Base-by-base conservation (phyloP, 2,888 invertebrate species). In the Andrena praecox region DNA sequence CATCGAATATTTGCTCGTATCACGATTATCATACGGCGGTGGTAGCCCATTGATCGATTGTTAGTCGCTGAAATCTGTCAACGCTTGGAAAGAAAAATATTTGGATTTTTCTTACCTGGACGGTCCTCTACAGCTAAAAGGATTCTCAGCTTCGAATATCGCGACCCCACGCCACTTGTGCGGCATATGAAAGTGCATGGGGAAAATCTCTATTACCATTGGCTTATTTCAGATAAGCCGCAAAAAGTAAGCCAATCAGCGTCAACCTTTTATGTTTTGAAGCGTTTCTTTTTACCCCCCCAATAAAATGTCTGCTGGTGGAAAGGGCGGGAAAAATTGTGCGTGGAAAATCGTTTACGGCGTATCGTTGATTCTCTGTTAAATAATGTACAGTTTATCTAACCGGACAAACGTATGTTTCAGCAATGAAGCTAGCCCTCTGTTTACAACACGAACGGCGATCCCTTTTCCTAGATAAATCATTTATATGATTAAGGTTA, bases 121-220 rank as follows among this genome's bases (percentile, higher is more conserved):
- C 94, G 93, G 94, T 94, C 94, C 90, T 94, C 94, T 95, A 94
- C 95, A 94, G 95, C 95, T 94, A 95, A 95, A 93, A 95, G 95
- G 94, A 93, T 94, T 93, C 95, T 95, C 95, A 94, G 95, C 95
- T 95, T 95, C 95, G 95, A 95, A 95, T 95, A 95, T 95, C 94
- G 94, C 94, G 95, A 95, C 95, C 95, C 95, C 95, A 95, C 95
- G 95, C 95, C 95, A 95, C 95, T 95, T 95, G 94, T 95, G 95
- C 95, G 94, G 95, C 95, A 95, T 95, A 95, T 94, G 94, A 94
- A 94, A 95, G 95, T 94, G 94, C 91, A 93, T 91, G 91, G 91
- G 93, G 93, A 93, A 92, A 93, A 91, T 91, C 91, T 89, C 82
- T 85, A 82, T 90, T 91, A 87, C 93, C 89, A 95, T 96, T 96